Base-by-base conservation (phyloP, 2,113 vertebrate species). In the Galeopterus variegatus region DNA sequence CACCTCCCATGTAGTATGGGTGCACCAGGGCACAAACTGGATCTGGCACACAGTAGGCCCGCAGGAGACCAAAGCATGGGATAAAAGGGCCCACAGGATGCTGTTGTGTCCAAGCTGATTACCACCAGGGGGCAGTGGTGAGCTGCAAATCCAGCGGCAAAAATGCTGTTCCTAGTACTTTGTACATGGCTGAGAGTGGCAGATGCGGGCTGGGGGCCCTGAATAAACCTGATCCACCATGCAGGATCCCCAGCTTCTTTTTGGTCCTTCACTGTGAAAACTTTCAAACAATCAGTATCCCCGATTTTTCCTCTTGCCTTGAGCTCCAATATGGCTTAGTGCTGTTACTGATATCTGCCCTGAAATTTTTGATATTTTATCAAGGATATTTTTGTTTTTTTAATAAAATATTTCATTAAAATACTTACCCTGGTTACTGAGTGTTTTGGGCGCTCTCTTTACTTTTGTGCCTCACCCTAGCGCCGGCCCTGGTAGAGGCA, bases 341-440 rank as follows among this genome's bases (percentile, higher is more conserved):
- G 26, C 36, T 76, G 69, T 69, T 89, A 62, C 14, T 58, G 50
- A 86, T 81, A 41, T 36, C 77, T 80, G 31, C 5, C 52, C 85
- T n/a, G 21, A 75, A 72, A 69, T 36, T 92, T 75, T 52, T 1
- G 12, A 15, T 33, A 26, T 88, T 94, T 92, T 76, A n/a, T 41
- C 18, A 62, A 48, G 50, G 17, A 21, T 23, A 45, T 72, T 58
- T 88, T 82, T 69, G 77, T 73, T 36, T 79, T 56, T 1, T 76
- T 76, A 73, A 15, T 73, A 87, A 75, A 92, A 84, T 77, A 84
- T 8, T 88, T 14, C 64, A 75, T 92, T 96, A 90, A 93, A 93
- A 36, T 70, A 52, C 87, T 90, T 94, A 73, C 87, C 88, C 76
- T 41, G 41, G 41, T 41, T 41, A 41, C 41, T 41, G 41, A 41